Percentiles rank a stretch among this genome's conserved stretches.
Conservation (phyloP, 2,888 invertebrate genomes). For the Carcina quercana region DNA sequence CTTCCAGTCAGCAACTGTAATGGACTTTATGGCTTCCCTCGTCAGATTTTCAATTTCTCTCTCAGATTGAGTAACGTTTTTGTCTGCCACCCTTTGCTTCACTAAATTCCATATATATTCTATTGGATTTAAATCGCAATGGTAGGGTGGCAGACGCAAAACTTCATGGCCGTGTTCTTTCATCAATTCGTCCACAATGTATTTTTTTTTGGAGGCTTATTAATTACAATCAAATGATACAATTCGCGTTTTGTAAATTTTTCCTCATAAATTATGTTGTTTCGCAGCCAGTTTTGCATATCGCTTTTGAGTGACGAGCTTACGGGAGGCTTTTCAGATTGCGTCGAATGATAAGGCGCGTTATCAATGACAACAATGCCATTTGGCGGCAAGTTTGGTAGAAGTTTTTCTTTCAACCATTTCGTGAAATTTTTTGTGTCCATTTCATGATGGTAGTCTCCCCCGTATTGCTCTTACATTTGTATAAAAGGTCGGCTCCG, state of each 20-base stretch:
- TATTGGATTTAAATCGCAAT: constrained; percentile 5
- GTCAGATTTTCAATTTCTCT: constrained; percentile 3
- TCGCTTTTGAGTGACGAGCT: constrained; percentile 6
- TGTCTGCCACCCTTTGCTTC: constrained; percentile 8
- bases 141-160: constrained; percentile 13
- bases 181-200: constrained; percentile 14
- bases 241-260: constrained; percentile 15
- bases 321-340: constrained; percentile 9
- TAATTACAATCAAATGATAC: constrained; percentile 9
- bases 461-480: constrained; percentile 8
- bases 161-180: constrained; percentile 17
- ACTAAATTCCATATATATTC: constrained; percentile 5
- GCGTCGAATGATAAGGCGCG: constrained; percentile 16
- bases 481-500: constrained; percentile 13
- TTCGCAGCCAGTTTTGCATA: constrained; percentile 18
- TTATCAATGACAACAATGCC: constrained; percentile 18
- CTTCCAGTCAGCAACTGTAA: not conserved
- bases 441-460: constrained; percentile 20
- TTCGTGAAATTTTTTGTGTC: constrained; percentile 17
- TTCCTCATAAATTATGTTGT: constrained; percentile 14
- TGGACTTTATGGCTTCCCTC: constrained; percentile 1
- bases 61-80: constrained; percentile 4
- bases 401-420: constrained; percentile 19
- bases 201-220: constrained; percentile 16
- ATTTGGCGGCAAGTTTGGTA: constrained; percentile 20